Evolutionary conservation across 2,797 vertebrate species (phyloP).

Genomic region (Falco cherrug): DNA sequence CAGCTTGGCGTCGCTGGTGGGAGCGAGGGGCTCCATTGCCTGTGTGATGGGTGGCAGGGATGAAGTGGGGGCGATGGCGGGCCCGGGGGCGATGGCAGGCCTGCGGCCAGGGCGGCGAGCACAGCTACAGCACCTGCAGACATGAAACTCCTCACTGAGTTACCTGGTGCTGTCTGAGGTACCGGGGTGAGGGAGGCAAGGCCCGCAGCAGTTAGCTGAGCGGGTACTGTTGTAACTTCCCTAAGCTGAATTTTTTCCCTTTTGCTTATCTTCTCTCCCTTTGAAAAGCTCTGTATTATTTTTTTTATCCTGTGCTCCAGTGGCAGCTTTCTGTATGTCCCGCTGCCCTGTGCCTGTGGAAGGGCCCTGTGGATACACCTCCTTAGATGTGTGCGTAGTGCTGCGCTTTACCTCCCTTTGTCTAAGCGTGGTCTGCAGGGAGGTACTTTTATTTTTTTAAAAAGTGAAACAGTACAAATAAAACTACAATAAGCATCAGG

Average conservation of each 20-base stretch:
- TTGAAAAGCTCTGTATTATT: not conserved
- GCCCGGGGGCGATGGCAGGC: not conserved
- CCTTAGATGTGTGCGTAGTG: fast-evolving
- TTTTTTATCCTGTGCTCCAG: not conserved
- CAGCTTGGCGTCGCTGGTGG: not conserved
- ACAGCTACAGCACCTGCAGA: not conserved
- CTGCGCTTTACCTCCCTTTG: not conserved
- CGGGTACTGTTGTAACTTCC: not conserved
- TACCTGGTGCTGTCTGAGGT: not conserved
- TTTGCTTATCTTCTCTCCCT: not conserved
- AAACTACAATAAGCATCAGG: not conserved
- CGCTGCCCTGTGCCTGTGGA: not conserved
- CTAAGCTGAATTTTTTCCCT: not conserved
- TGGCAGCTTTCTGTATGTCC: not conserved
- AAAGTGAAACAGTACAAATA: not conserved
- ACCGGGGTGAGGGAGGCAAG: not conserved
- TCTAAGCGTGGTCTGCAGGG: not conserved
- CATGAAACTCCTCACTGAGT: not conserved
- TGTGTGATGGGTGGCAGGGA: not conserved
- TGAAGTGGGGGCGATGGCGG: fast-evolving
- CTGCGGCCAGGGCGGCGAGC: not conserved
- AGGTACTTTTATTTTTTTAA: not conserved
- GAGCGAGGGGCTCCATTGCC: not conserved
- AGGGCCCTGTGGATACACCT: not conserved
- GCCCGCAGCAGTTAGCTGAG: not conserved